Evolutionary conservation across 2,888 invertebrate species (phyloP).

Genomic region (Phalera bucephala): DNA sequence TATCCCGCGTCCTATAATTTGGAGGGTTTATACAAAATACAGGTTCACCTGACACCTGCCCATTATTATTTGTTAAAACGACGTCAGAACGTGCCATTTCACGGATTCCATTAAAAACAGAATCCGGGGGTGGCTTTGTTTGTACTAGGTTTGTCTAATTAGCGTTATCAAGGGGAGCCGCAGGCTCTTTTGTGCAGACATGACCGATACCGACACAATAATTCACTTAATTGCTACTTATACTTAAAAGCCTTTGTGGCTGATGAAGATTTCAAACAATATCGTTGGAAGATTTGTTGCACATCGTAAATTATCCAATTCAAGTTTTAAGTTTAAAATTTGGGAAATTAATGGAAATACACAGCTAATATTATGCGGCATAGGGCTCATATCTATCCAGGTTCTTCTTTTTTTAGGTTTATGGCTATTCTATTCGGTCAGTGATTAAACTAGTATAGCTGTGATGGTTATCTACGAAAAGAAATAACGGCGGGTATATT

Average conservation of each 20-base stretch:
- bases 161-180: conserved; percentile 47
- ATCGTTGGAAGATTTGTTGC: conserved; percentile 10
- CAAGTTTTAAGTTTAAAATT: conserved; percentile 9
- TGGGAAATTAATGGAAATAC: too few relatives aligned
- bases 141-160: conserved; percentile 53
- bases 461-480: too few relatives aligned
- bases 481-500: too few relatives aligned
- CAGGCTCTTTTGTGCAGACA: conserved; percentile 30
- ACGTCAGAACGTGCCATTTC: conserved; percentile 36
- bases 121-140: conserved; percentile 41
- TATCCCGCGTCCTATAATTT: conserved; percentile 4
- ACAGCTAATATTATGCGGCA: too few relatives aligned
- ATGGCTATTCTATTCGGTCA: too few relatives aligned
- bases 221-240: conserved; percentile 45
- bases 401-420: too few relatives aligned
- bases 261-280: conserved; percentile 28
- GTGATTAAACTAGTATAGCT: too few relatives aligned
- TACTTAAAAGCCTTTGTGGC: conserved; percentile 22
- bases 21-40: conserved; percentile 9
- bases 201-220: conserved; percentile 33
- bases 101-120: conserved; percentile 37
- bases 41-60: conserved; percentile 29
- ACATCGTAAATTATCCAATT: conserved; percentile 6
- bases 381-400: too few relatives aligned
- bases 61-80: conserved; percentile 32